These are phyloP conservation scores for Cichladusa arquata DNA, from an alignment of 2,113 vertebrate species.

Conservation along the genomic window DNA sequence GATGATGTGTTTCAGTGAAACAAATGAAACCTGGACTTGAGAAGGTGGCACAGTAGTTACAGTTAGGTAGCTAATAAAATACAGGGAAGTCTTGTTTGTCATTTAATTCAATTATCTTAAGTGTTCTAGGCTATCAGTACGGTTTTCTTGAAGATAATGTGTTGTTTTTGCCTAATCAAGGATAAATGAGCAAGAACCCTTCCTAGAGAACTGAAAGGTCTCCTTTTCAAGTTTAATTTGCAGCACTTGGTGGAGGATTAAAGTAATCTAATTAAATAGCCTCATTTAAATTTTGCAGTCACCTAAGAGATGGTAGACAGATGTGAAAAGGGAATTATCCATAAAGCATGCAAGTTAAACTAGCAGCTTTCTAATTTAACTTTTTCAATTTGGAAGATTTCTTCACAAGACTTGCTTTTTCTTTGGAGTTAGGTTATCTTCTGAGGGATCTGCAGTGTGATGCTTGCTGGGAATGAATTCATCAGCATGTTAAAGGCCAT, in stretches of 20 bases:
- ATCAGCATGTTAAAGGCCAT: background rate
- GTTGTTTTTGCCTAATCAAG: conserved; percentile 2
- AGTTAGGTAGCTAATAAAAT: background rate
- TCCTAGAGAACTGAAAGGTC: background rate
- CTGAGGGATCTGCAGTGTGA: background rate
- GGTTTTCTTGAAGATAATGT: background rate
- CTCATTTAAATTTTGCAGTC: conserved; percentile 42
- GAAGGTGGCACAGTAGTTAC: background rate
- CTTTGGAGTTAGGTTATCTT: background rate
- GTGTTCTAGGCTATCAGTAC: background rate
- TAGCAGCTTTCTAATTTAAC: conserved; percentile 4
- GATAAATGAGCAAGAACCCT: background rate
- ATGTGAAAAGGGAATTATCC: conserved; percentile 27
- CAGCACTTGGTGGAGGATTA: conserved; percentile 14
- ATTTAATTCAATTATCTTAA: conserved; percentile 26
- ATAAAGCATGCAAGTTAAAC: conserved; percentile 16
- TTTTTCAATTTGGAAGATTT: background rate
- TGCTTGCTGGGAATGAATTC: background rate
- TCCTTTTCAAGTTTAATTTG: conserved; percentile 37
- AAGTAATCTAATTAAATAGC: conserved; percentile 46
- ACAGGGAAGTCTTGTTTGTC: background rate
- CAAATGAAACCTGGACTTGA: background rate
- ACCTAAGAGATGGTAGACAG: conserved; percentile 22
- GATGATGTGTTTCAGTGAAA: background rate
- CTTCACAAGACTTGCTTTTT: background rate